Conservation (phyloP, 1,140 invertebrate genomes). For the Arctopsyche grandis region DNA sequence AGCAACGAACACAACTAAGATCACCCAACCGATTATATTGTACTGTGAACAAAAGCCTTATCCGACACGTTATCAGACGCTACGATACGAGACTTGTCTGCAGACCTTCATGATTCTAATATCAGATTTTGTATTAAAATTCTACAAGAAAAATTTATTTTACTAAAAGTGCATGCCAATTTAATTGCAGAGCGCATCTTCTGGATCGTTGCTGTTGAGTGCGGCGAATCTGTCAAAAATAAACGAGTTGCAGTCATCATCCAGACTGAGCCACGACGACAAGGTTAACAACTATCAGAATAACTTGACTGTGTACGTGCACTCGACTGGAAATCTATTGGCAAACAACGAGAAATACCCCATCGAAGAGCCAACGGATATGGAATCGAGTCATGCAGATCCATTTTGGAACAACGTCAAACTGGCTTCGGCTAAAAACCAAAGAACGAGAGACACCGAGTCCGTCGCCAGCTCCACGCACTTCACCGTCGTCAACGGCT, state of each 20-base stretch:
- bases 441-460: slow-evolving; percentile 67
- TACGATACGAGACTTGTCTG: no score
- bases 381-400: slow-evolving; percentile 54
- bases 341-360: slow-evolving; percentile 10
- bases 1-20: no score
- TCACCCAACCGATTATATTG: no score
- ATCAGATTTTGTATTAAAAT: no score
- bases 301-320: slow-evolving; percentile 55
- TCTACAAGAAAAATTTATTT: no score
- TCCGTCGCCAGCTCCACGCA: slow-evolving; percentile 86
- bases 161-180: no score
- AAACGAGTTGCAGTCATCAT: slow-evolving; percentile 61
- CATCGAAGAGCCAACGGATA: slow-evolving; percentile 21
- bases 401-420: slow-evolving; percentile 64
- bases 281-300: slow-evolving; percentile 58
- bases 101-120: no score
- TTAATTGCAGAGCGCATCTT: slow-evolving; percentile 76
- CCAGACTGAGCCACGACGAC: slow-evolving; percentile 40
- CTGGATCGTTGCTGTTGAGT: slow-evolving; percentile 79
- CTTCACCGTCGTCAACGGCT: slow-evolving; percentile 84
- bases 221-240: slow-evolving; percentile 80
- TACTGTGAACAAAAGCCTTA: no score
- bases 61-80: no score
- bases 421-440: slow-evolving; percentile 60
- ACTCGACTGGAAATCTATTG: slow-evolving; percentile 28